These are phyloP conservation scores for Rutilus rutilus DNA, from an alignment of 2,113 vertebrate species.

Conservation along the genomic window DNA sequence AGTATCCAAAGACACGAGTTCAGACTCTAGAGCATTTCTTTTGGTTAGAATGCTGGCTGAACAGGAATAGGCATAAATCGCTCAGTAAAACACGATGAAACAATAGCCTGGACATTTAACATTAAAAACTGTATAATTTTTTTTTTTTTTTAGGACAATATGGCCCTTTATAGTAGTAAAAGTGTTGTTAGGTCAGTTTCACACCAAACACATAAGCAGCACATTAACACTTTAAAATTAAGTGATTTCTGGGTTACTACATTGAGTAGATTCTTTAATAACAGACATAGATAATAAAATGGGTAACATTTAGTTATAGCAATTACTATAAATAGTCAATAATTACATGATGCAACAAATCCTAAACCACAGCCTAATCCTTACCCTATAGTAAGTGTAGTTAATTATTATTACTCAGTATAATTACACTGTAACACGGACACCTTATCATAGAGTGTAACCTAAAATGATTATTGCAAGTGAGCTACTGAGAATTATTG, in stretches of 20 bases:
- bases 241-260: background rate
- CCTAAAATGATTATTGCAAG: too few species aligned
- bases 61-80: background rate
- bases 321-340: too few species aligned
- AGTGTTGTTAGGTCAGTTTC: background rate
- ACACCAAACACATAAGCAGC: background rate
- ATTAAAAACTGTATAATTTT: background rate
- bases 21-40: background rate
- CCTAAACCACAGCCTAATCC: too few species aligned
- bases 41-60: background rate
- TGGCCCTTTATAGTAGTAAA: background rate
- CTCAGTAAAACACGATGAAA: background rate
- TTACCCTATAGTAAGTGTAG: too few species aligned
- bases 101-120: background rate
- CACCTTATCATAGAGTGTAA: too few species aligned
- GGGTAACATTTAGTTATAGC: too few species aligned
- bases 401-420: too few species aligned
- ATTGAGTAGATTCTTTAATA: background rate
- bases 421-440: too few species aligned
- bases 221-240: background rate
- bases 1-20: constrained; percentile 35
- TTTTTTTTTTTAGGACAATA: background rate
- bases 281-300: background rate
- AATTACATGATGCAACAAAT: too few species aligned
- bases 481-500: too few species aligned